A percentile compares a stretch with the other conserved stretches of the same genome.
phyloP scores from a whole-genome alignment of 2,113 vertebrate genomes.

The Gadus chalcogrammus region DNA sequence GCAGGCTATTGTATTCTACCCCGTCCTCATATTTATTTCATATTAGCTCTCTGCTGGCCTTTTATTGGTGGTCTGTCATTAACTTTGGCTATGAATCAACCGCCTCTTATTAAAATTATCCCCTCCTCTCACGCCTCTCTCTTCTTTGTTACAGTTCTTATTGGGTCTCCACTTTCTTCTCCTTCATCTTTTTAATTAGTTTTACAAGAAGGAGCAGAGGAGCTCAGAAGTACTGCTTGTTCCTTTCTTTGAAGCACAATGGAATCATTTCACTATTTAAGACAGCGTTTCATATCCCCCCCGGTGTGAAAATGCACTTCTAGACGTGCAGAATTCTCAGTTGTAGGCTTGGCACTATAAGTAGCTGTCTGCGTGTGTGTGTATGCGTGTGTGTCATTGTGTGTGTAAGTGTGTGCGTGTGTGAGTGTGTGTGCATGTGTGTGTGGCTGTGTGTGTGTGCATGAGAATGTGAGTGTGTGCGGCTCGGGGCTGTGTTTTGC shows the following conservation, averaged over 20 bases:
- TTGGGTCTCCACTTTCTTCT: no score
- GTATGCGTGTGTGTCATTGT: not conserved
- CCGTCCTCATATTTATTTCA: no score
- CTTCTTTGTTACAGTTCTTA: not conserved
- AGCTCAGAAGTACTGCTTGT: not conserved
- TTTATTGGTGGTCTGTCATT: no score
- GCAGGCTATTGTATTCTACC: not conserved
- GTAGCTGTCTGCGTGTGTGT: constrained; percentile 21
- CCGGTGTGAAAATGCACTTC: no score
- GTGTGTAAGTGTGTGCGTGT: constrained; percentile 7
- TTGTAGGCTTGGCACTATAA: constrained; percentile 12
- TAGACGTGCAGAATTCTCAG: constrained; percentile 31
- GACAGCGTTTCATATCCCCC: no score
- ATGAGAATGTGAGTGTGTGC: constrained; percentile 29
- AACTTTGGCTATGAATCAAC: no score
- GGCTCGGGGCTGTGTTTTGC: not conserved
- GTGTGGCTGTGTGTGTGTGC: not conserved
- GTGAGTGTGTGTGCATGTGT: constrained; percentile 29
- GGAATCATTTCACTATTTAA: no score
- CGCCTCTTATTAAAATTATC: not conserved
- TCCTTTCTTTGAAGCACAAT: no score
- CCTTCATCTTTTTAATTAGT: not conserved
- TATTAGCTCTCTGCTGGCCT: not conserved
- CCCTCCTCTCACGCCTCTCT: not conserved
- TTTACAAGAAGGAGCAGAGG: not conserved